Conservation (phyloP, 2,797 vertebrate genomes). For the Taenioides sp. region DNA sequence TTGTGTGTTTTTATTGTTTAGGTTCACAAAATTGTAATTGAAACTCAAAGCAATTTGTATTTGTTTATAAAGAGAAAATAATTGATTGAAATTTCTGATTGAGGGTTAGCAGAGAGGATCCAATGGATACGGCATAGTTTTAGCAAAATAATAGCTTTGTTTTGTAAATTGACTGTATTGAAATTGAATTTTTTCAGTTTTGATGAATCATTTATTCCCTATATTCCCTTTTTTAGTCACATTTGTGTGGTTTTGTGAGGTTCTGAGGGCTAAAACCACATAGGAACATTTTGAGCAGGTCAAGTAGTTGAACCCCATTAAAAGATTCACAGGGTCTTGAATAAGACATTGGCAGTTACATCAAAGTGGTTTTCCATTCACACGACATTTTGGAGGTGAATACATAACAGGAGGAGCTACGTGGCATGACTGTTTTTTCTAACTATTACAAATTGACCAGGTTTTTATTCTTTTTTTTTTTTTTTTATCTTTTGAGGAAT, state of each 20-base stretch:
- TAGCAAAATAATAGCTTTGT: not conserved
- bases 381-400: not conserved
- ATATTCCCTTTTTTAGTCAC: no score
- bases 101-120: not conserved
- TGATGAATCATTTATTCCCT: no score
- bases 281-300: constrained; percentile 2
- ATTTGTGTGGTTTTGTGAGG: not conserved
- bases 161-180: not conserved
- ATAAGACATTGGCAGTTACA: constrained; percentile 1
- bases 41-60: no score
- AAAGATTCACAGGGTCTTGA: constrained; percentile 10
- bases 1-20: no score
- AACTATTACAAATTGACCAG: not conserved
- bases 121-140: not conserved
- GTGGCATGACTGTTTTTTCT: not conserved
- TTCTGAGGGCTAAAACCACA: not conserved
- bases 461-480: not conserved
- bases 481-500: not conserved
- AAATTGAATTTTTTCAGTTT: not conserved
- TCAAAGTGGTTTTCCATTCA: constrained; percentile 6
- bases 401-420: not conserved
- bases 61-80: no score
- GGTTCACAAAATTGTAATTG: no score
- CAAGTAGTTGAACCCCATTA: not conserved
- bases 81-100: no score